Evolutionary conservation across 2,113 vertebrate genomes (phyloP).

Genomic region (Campylomormyrus tamandua): DNA sequence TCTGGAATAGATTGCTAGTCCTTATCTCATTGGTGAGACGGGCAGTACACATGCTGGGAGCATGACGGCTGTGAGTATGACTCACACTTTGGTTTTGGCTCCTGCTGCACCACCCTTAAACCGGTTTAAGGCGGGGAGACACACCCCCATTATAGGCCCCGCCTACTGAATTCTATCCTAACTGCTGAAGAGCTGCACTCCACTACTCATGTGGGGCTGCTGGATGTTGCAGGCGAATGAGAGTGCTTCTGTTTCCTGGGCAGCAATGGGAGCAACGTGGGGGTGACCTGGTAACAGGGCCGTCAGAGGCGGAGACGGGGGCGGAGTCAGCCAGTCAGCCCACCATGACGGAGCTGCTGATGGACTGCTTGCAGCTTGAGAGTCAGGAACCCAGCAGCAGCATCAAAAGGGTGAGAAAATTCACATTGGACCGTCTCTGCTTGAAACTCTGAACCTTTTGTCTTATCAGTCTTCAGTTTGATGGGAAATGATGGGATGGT

Average conservation of each 20-base stretch:
- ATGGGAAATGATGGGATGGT: slow-evolving; percentile 20
- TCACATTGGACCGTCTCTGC: background rate
- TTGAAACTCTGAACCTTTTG: background rate
- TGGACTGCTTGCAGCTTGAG: slow-evolving; percentile 40
- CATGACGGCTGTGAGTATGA: background rate
- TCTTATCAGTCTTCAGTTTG: background rate
- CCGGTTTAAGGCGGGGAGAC: background rate
- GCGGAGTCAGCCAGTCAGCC: background rate
- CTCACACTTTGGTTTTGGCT: background rate
- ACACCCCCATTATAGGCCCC: background rate
- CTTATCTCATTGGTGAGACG: background rate
- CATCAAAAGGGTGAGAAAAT: slow-evolving; percentile 49
- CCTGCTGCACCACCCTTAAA: background rate
- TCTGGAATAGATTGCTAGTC: background rate
- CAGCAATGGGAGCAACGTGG: background rate
- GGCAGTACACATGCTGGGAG: background rate
- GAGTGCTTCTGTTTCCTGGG: slow-evolving; percentile 32
- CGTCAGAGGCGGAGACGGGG: background rate
- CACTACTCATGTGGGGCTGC: background rate
- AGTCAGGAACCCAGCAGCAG: slow-evolving; percentile 31
- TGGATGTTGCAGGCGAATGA: background rate
- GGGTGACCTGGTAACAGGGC: background rate
- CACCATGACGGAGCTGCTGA: slow-evolving; percentile 43
- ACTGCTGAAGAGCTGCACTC: background rate
- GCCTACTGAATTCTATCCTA: background rate